A percentile compares a stretch with the other conserved stretches of the same genome.
Evolutionary conservation across 2,888 invertebrate species (phyloP).

Genomic region (Idaea straminata): DNA sequence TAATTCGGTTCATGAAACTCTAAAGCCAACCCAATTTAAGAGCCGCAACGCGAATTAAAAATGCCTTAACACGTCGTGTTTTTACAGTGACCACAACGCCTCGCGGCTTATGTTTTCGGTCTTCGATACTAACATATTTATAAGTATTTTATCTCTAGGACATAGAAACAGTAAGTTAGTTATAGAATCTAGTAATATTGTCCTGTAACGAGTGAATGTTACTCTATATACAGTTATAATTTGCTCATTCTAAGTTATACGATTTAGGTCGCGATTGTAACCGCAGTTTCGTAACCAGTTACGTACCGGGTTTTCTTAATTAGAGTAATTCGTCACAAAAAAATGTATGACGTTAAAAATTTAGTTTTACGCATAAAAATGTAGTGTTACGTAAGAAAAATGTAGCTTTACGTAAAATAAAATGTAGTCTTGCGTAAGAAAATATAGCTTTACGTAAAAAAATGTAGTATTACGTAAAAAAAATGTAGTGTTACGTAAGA

Average conservation of each 20-base stretch:
- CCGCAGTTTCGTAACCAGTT: background rate
- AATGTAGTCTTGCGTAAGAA: too few species aligned
- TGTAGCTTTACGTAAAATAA: too few species aligned
- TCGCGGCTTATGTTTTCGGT: background rate
- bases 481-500: too few species aligned
- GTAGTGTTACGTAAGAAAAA: too few species aligned
- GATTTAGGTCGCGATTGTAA: background rate
- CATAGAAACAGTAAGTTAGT: constrained; percentile 30
- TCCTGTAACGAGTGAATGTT: constrained; percentile 56
- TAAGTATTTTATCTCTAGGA: background rate
- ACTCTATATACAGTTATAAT: constrained; percentile 32
- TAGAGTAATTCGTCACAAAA: background rate
- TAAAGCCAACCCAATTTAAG: too few species aligned
- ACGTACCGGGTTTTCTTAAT: background rate
- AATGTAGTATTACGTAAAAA: too few species aligned
- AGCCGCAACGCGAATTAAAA: too few species aligned
- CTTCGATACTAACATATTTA: background rate
- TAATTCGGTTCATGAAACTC: too few species aligned
- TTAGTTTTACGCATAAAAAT: too few species aligned
- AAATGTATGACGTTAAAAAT: background rate
- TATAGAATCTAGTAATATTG: constrained; percentile 47
- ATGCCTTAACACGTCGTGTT: background rate
- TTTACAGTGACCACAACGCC: background rate
- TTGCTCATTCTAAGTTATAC: constrained; percentile 17
- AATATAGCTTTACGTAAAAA: too few species aligned